A percentile compares a stretch with the other conserved stretches of the same genome.
These are phyloP conservation scores for Pitangus sulphuratus DNA, from an alignment of 2,797 vertebrate species.

Conservation along the genomic window DNA sequence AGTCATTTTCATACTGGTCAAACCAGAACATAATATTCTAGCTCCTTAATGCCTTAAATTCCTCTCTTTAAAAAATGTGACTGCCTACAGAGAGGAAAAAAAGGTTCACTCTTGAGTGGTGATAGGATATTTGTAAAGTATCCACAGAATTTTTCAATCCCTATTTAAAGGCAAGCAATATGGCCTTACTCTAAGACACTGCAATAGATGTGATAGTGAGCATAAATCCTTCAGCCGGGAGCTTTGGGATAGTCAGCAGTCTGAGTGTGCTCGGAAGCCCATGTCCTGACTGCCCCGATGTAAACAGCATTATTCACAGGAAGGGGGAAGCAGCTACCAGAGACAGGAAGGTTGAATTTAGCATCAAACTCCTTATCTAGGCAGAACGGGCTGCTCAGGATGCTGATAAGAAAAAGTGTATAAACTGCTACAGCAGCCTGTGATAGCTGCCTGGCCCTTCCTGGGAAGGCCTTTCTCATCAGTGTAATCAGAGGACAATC, in stretches of 20 bases:
- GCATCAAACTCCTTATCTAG: slow-evolving; percentile 40
- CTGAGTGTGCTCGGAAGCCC: background rate
- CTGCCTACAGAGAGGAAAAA: background rate
- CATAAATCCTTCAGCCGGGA: background rate
- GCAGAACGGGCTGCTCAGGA: slow-evolving; percentile 31
- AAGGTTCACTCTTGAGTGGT: background rate
- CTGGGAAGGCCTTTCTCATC: background rate
- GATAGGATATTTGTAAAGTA: background rate
- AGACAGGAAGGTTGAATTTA: slow-evolving; percentile 65
- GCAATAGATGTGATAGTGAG: background rate
- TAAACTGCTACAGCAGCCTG: background rate
- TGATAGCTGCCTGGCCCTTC: background rate
- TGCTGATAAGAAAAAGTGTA: background rate
- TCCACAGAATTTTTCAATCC: background rate
- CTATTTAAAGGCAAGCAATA: background rate
- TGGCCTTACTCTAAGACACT: background rate
- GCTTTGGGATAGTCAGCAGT: background rate
- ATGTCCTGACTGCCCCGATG: background rate
- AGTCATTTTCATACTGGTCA: background rate
- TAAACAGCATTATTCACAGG: slow-evolving; percentile 30
- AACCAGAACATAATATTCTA: background rate
- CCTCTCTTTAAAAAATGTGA: background rate
- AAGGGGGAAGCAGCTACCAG: slow-evolving; percentile 29
- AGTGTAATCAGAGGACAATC: background rate
- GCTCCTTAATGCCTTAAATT: background rate